Evolutionary conservation across 2,797 vertebrate genomes (phyloP).

Genomic region (Phrynocephalus forsythii): DNA sequence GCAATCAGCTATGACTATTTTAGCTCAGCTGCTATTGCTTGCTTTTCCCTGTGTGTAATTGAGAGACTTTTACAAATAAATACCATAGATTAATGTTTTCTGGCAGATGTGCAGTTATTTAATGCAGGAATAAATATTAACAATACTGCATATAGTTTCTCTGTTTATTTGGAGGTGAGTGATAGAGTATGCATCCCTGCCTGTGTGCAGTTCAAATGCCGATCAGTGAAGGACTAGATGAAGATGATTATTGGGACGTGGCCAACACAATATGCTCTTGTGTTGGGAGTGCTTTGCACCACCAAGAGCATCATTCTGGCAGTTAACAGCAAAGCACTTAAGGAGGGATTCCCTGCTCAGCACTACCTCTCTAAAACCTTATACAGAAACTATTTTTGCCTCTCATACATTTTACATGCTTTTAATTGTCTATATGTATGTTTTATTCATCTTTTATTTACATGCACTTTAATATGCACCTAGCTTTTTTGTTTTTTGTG

Average conservation of each 20-base stretch:
- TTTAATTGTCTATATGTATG: neutral
- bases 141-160: neutral
- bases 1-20: neutral
- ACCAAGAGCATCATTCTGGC: neutral
- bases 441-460: neutral
- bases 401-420: neutral
- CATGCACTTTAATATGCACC: neutral
- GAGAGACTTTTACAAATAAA: slow-evolving; percentile 6
- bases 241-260: neutral
- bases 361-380: neutral
- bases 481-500: neutral
- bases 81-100: neutral
- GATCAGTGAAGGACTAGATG: neutral
- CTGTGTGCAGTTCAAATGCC: neutral
- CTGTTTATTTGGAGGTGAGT: neutral
- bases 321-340: neutral
- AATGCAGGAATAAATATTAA: neutral
- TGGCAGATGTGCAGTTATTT: neutral
- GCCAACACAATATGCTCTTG: neutral
- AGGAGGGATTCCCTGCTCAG: neutral
- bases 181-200: neutral
- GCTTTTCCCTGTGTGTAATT: neutral
- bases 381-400: neutral
- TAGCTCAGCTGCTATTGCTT: neutral
- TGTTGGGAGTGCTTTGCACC: neutral